Conservation (phyloP, 2,888 invertebrate genomes). For the Odontothrips loti region DNA sequence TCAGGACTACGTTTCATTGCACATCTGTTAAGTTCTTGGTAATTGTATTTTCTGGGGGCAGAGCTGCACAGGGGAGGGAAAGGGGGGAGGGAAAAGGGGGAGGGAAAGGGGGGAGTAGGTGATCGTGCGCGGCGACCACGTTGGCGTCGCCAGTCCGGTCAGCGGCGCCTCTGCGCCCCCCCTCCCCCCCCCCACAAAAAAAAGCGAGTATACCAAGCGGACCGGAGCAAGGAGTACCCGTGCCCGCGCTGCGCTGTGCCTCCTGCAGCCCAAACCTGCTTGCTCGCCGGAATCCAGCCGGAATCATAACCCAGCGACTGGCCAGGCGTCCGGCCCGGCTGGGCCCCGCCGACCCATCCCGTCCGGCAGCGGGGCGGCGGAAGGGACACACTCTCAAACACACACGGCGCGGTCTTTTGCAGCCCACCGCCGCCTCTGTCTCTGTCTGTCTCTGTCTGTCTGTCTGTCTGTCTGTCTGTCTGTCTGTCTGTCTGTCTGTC, state of each 20-base stretch:
- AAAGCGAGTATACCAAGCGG: too few species aligned
- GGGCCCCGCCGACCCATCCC: not conserved
- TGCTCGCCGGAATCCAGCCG: constrained; percentile 7
- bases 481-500: too few species aligned
- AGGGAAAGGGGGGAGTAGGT: too few species aligned
- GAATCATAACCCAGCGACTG: constrained; percentile 11
- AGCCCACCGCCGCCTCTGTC: too few species aligned
- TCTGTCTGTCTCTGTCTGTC: too few species aligned
- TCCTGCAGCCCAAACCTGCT: not conserved
- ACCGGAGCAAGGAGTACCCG: not conserved
- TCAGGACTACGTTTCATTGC: too few species aligned
- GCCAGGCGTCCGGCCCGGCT: too few species aligned
- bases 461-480: too few species aligned
- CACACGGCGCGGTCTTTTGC: not conserved
- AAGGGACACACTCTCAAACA: not conserved
- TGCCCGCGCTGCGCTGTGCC: not conserved
- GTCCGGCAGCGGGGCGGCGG: not conserved
- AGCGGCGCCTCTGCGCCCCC: not conserved
- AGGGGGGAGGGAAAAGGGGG: too few species aligned
- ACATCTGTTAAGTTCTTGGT: too few species aligned
- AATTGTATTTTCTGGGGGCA: too few species aligned
- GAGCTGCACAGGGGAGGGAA: too few species aligned
- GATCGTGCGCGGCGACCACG: not conserved
- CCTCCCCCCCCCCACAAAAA: not conserved
- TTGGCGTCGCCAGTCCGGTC: not conserved